Base-by-base conservation (phyloP, 2,888 invertebrate species). In the Ophion ventricosus region DNA sequence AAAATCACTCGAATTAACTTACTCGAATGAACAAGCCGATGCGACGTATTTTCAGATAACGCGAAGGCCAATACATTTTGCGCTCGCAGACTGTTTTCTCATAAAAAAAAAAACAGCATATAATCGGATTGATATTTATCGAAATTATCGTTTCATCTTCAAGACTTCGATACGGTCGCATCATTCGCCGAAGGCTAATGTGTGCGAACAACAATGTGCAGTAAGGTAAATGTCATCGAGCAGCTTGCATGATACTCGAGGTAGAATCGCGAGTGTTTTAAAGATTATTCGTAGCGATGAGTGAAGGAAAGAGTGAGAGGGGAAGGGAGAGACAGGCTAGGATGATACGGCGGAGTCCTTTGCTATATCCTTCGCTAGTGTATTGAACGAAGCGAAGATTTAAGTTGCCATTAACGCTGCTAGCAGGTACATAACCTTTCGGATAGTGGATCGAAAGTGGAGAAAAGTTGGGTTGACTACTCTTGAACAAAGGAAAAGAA, bases 341-440 rank as follows among this genome's bases (percentile, higher is more conserved):
- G 40, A 79, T n/a, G 43, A 72, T 54, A 66, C 54, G 23, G 59
- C 67, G 70, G 66, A 75, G 79, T 49, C 14, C 61, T 3, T 56
- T 29, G 70, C n/a, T 14, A 26, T 20, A 59, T 59, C 43, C 43
- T 78, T 70, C 10, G 69, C 67, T 54, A 23, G 43, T 67, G 26
- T 23, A 2, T 69, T 56, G 61, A n/a, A 78, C 35, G 8, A 25
- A 63, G 29, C 54, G 66, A 69, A 77, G 54, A 76, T 83, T 73
- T 17, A 43, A 25, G 70, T 73, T 77, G 80, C 80, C 77, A 83
- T 77, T 83, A 77, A 80, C 29, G 40, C 59, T 80, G 63, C 76
- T 63, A 75, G 70, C 64, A 59, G 79, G 59, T 83, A 29, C 35
- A 57, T 72, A 64, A 80, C 83, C 83, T 83, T 83, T 83, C 75